Evolutionary conservation across 2,888 invertebrate genomes (phyloP).

Genomic region (Eupithecia insigniata): DNA sequence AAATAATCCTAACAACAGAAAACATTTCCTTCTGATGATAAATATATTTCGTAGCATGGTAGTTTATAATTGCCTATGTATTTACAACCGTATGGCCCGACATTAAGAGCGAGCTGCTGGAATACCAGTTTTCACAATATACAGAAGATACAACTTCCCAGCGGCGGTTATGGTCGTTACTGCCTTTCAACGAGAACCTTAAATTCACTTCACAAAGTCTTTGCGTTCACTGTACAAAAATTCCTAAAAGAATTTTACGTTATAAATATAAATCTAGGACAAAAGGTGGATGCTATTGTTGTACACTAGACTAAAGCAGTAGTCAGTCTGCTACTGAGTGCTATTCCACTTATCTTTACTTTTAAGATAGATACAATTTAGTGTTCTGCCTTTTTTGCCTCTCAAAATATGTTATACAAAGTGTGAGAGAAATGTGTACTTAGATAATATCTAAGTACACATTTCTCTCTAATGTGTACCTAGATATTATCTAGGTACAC

Average conservation of each 20-base stretch:
- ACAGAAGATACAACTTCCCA: conserved; percentile 6
- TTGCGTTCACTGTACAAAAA: conserved; percentile 34
- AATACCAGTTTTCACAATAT: conserved; percentile 11
- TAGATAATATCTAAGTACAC: too few species aligned
- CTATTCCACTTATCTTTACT: neutral
- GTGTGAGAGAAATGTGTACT: conserved; percentile 9
- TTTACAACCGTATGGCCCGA: conserved; percentile 27
- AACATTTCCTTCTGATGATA: conserved; percentile 6
- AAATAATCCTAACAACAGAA: neutral
- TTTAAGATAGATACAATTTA: neutral
- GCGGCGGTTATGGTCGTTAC: conserved; percentile 23
- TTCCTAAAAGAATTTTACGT: conserved; percentile 16
- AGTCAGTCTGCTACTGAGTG: neutral
- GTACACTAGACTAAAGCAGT: neutral
- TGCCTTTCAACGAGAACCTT: conserved; percentile 29
- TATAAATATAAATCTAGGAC: conserved; percentile 24
- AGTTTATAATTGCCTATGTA: conserved; percentile 27
- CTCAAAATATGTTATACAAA: neutral
- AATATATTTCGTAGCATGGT: conserved; percentile 7
- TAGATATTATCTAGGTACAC: too few species aligned
- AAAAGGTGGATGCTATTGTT: conserved; percentile 15
- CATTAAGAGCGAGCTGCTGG: conserved; percentile 12
- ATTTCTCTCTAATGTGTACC: too few species aligned
- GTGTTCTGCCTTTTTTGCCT: neutral
- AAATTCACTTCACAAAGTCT: conserved; percentile 43